Evolutionary conservation across 2,888 invertebrate genomes (phyloP).

Genomic region (Amphiduros pacificus): DNA sequence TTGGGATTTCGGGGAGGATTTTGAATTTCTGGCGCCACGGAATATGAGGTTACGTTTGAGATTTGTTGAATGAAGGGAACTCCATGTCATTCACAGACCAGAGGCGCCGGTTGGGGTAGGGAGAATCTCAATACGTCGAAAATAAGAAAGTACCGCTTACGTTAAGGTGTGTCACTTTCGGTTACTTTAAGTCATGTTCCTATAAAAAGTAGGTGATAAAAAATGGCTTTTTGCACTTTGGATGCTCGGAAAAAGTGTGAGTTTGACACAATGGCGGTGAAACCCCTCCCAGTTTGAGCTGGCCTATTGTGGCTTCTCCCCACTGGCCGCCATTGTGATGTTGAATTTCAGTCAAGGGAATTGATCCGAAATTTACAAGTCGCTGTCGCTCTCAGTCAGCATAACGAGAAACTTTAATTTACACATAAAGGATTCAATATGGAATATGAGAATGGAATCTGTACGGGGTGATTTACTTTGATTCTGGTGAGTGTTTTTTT

Average conservation of each 20-base stretch:
- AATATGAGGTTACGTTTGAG: neutral
- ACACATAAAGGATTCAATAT: neutral
- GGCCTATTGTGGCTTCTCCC: too few species aligned
- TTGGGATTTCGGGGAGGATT: neutral
- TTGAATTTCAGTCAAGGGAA: neutral
- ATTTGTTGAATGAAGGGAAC: too few species aligned
- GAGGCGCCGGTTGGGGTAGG: slow-evolving; percentile 14
- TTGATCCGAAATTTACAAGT: slow-evolving; percentile 1
- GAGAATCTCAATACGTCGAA: slow-evolving; percentile 10
- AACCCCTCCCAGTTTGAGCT: neutral
- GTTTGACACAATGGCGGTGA: neutral
- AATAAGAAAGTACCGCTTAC: neutral
- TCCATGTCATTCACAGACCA: slow-evolving; percentile 19
- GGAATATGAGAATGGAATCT: neutral
- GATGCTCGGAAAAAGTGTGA: neutral
- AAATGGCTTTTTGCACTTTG: neutral
- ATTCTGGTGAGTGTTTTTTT: neutral
- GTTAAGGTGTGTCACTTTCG: too few species aligned
- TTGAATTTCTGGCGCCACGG: neutral
- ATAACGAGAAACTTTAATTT: neutral
- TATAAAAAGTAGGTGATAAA: neutral
- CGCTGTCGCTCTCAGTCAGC: neutral
- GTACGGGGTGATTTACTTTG: neutral
- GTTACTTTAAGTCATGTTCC: too few species aligned
- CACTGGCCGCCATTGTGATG: slow-evolving; percentile 2